Evolutionary conservation across 2,888 invertebrate species (phyloP).

Genomic region (Dasysyrphus albostriatus): DNA sequence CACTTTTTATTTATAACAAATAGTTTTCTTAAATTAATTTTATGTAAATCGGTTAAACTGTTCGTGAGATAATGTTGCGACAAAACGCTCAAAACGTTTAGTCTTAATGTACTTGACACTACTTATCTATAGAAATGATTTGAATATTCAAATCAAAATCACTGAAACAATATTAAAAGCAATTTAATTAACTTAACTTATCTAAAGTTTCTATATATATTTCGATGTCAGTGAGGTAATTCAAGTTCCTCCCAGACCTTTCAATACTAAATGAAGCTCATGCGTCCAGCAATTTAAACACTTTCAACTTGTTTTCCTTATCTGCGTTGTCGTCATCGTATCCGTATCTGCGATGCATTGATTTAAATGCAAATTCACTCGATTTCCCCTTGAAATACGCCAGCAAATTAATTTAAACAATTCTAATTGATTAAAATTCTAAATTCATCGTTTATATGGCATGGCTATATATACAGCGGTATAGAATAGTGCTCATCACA

Average conservation of each 20-base stretch:
- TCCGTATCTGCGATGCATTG: conserved; percentile 21
- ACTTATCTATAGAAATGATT: background rate
- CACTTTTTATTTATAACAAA: background rate
- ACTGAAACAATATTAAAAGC: background rate
- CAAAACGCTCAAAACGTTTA: background rate
- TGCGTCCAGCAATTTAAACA: conserved; percentile 41
- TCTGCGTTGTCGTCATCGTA: background rate
- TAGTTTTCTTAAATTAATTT: background rate
- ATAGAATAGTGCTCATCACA: conserved; percentile 28
- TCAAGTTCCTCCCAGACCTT: conserved; percentile 12
- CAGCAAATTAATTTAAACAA: conserved; percentile 72
- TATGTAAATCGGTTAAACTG: background rate
- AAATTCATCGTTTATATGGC: conserved; percentile 52
- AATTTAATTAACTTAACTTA: conserved; percentile 4
- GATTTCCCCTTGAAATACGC: conserved; percentile 45
- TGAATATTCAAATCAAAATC: conserved; percentile 10
- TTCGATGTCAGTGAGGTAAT: background rate
- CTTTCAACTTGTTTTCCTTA: conserved; percentile 6
- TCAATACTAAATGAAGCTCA: conserved; percentile 33
- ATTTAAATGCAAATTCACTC: conserved; percentile 67
- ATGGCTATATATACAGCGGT: conserved; percentile 3
- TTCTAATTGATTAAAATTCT: conserved; percentile 71
- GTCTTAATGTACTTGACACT: background rate
- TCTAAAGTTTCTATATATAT: background rate
- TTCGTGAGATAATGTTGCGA: background rate